Percentiles rank a stretch among this genome's conserved stretches.
These are phyloP conservation scores for Marmota monax DNA, from an alignment of 2,113 vertebrate genomes.

Conservation along the genomic window DNA sequence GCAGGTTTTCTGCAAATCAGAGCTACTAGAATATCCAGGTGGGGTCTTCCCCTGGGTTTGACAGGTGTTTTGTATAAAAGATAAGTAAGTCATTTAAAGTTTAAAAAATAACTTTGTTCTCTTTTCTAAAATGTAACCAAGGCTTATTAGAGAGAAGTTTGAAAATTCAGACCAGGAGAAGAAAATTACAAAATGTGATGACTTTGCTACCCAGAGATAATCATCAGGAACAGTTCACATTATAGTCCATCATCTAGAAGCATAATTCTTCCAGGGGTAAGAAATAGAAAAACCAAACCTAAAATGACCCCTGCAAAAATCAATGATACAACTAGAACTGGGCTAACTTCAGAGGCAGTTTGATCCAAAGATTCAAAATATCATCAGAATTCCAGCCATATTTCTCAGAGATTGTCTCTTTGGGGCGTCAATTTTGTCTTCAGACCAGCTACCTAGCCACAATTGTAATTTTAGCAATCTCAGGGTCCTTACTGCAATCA, in stretches of 20 bases:
- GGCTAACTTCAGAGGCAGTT: neutral
- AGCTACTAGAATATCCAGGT: neutral
- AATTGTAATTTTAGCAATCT: neutral
- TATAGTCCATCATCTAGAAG: neutral
- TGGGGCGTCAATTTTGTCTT: neutral
- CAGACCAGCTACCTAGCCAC: neutral
- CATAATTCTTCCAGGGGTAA: neutral
- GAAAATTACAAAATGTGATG: neutral
- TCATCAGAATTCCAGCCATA: neutral
- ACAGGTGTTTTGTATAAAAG: neutral
- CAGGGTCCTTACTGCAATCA: too few relatives aligned
- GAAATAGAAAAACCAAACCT: neutral
- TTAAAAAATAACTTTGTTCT: neutral
- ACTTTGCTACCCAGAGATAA: neutral
- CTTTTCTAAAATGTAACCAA: neutral
- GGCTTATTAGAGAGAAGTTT: neutral
- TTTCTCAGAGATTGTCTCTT: neutral
- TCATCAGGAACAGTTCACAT: neutral
- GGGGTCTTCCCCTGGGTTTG: neutral
- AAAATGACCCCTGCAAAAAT: neutral
- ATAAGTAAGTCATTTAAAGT: neutral
- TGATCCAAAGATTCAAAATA: neutral
- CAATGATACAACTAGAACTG: neutral
- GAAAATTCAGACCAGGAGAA: neutral
- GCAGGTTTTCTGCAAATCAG: neutral